A percentile compares a stretch with the other conserved stretches of the same genome.
These are phyloP conservation scores for Drosophila pseudotalamancana DNA, from an alignment of 2,888 invertebrate species.

Conservation along the genomic window DNA sequence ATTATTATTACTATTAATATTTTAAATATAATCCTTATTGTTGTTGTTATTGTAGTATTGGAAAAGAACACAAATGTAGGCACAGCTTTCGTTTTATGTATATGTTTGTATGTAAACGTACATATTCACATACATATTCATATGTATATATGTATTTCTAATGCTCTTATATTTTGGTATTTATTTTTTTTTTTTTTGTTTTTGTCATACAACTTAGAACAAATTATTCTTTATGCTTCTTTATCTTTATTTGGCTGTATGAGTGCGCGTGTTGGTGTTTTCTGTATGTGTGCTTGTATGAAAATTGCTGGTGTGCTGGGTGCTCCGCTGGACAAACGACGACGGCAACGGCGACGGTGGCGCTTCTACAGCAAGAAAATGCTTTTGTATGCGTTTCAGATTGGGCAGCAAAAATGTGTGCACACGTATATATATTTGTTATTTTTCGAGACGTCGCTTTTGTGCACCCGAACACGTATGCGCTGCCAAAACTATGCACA, in stretches of 20 bases:
- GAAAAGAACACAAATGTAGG: conserved; percentile 82
- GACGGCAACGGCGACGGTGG: conserved; percentile 42
- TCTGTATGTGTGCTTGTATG: conserved; percentile 52
- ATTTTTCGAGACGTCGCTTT: conserved; percentile 69
- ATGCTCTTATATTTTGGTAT: conserved; percentile 45
- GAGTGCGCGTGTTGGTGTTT: conserved; percentile 53
- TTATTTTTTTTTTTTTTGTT: conserved; percentile 4
- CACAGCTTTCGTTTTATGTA: conserved; percentile 79
- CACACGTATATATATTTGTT: conserved; percentile 65
- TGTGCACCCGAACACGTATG: conserved; percentile 63
- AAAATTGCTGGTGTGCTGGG: conserved; percentile 62
- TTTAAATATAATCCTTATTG: conserved; percentile 46
- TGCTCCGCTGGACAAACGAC: conserved; percentile 72
- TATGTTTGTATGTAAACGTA: conserved; percentile 40
- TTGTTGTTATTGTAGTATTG: conserved; percentile 67
- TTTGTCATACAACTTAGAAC: conserved; percentile 65
- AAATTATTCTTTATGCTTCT: conserved; percentile 63
- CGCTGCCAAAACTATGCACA: conserved; percentile 65
- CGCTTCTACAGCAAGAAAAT: conserved; percentile 70
- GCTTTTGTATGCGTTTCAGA: conserved; percentile 75
- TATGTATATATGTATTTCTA: conserved; percentile 50
- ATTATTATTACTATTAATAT: conserved; percentile 25
- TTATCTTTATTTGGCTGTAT: conserved; percentile 53
- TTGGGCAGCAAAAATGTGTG: conserved; percentile 76
- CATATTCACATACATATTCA: conserved; percentile 28